A percentile compares a stretch with the other conserved stretches of the same genome.
Conservation (phyloP, 2,113 vertebrate species). For the Rhagologus leucostigma region DNA sequence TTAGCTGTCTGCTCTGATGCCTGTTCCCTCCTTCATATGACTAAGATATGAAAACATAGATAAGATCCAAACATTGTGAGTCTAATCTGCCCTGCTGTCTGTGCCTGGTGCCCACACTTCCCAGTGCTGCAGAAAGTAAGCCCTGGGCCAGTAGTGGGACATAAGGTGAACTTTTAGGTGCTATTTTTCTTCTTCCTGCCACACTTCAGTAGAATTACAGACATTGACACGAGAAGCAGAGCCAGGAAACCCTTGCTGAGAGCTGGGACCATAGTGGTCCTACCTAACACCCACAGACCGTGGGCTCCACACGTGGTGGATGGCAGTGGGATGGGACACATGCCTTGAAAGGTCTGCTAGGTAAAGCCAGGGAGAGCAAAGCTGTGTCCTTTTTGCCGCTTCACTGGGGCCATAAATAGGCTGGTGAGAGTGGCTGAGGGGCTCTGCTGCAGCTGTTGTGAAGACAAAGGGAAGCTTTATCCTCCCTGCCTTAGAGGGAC, state of each 20-base stretch:
- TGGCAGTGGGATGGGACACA: background rate
- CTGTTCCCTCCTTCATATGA: background rate
- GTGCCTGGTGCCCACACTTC: background rate
- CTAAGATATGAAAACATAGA: background rate
- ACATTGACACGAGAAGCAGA: background rate
- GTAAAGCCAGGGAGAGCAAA: background rate
- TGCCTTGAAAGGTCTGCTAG: background rate
- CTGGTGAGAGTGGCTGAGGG: background rate
- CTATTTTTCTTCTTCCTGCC: background rate
- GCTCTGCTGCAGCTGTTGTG: background rate
- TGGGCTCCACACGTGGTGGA: background rate
- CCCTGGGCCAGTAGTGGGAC: background rate
- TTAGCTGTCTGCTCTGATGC: accelerated
- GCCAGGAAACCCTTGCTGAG: background rate
- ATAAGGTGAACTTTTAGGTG: background rate
- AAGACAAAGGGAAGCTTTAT: conserved; percentile 18
- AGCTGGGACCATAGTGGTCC: background rate
- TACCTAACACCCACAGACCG: accelerated
- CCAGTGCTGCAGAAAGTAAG: background rate
- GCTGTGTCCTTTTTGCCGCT: background rate
- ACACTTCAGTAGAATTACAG: background rate
- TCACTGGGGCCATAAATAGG: background rate
- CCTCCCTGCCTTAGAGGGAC: background rate
- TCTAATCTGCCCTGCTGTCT: background rate
- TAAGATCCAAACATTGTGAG: background rate